Evolutionary conservation across 2,888 invertebrate species (phyloP).

Genomic region (Polydrusus pterygomalis): DNA sequence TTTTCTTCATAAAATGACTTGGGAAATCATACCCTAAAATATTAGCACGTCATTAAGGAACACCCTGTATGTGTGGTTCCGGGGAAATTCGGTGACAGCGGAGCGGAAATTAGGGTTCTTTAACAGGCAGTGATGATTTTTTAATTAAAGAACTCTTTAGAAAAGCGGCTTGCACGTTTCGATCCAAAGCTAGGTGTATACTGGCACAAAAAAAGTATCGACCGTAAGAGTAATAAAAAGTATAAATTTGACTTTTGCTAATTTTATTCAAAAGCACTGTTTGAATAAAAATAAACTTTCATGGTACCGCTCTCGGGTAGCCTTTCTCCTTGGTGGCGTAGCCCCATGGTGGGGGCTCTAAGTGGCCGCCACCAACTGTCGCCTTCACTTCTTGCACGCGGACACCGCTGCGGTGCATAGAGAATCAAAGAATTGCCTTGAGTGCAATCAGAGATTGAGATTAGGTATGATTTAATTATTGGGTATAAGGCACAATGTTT

Average conservation of each 20-base stretch:
- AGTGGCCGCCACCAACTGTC: constrained; percentile 47
- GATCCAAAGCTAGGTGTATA: too few relatives aligned
- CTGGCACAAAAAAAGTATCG: too few relatives aligned
- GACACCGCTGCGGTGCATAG: constrained; percentile 37
- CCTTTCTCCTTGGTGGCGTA: constrained; percentile 53
- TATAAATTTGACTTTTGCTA: neutral
- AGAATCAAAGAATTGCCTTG: constrained; percentile 30
- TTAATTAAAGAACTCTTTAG: too few relatives aligned
- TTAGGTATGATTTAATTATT: neutral
- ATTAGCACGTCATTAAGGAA: too few relatives aligned
- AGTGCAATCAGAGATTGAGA: constrained; percentile 28
- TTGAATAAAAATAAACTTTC: constrained; percentile 15
- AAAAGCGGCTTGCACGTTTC: too few relatives aligned
- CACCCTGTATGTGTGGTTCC: too few relatives aligned
- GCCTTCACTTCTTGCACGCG: constrained; percentile 52
- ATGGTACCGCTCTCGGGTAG: constrained; percentile 37
- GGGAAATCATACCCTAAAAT: too few relatives aligned
- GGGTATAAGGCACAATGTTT: neutral
- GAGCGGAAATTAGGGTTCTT: too few relatives aligned
- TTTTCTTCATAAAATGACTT: too few relatives aligned
- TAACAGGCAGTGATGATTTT: too few relatives aligned
- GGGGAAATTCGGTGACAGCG: too few relatives aligned
- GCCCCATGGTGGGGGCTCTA: constrained; percentile 39
- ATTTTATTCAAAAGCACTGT: too few relatives aligned
- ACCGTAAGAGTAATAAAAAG: neutral